A percentile compares a stretch with the other conserved stretches of the same genome.
These are phyloP conservation scores for Odobenus rosmarus DNA, from an alignment of 2,113 vertebrate genomes.

Conservation along the genomic window DNA sequence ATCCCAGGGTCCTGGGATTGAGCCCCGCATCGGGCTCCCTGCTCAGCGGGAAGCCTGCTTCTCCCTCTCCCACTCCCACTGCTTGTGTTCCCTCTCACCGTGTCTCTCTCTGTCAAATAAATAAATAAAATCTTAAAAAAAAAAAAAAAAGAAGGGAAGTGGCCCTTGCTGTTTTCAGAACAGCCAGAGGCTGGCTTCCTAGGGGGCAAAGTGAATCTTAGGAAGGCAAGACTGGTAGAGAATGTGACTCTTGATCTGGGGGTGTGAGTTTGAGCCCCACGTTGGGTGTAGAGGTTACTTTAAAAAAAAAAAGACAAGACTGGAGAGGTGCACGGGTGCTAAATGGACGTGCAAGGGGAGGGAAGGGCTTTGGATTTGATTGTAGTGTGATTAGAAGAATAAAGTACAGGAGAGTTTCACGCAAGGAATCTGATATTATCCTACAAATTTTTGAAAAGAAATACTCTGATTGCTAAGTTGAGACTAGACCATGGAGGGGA, in stretches of 20 bases:
- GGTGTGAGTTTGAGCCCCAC: neutral
- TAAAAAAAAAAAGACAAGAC: neutral
- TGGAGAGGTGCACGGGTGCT: neutral
- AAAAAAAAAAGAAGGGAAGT: neutral
- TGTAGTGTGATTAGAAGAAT: neutral
- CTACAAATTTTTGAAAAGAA: neutral
- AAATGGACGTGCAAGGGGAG: neutral
- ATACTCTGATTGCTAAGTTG: neutral
- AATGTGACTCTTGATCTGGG: neutral
- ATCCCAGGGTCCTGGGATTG: too few species aligned
- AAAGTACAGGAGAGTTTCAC: neutral
- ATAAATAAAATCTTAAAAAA: too few species aligned
- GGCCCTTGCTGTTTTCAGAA: neutral
- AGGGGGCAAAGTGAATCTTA: neutral
- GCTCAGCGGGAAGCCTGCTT: too few species aligned
- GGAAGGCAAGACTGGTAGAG: neutral
- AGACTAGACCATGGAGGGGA: neutral
- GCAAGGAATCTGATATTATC: neutral
- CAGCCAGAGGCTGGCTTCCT: neutral
- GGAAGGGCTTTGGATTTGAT: neutral
- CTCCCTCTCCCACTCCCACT: too few species aligned
- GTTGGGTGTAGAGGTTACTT: neutral
- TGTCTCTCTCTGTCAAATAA: too few species aligned
- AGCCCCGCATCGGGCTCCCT: too few species aligned
- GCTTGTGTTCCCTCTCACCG: too few species aligned